Conservation (phyloP, 2,113 vertebrate genomes). For the Spea bombifrons region DNA sequence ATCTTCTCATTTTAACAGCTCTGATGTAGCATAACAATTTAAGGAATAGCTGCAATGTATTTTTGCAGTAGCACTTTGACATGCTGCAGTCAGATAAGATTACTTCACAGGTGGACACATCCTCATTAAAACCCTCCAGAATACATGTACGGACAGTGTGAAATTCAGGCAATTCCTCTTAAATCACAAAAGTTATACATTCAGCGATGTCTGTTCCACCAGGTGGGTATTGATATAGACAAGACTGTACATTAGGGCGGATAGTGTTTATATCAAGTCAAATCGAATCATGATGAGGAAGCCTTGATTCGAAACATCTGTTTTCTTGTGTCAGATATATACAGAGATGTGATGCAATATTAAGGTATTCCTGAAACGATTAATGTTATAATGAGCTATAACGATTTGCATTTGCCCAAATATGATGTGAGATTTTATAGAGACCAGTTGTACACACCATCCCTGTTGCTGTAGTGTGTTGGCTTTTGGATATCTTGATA, state of each 20-base stretch:
- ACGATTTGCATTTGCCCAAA: too few relatives aligned
- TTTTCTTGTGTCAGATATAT: background rate
- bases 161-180: background rate
- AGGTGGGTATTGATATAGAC: background rate
- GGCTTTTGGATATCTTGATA: too few relatives aligned
- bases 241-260: background rate
- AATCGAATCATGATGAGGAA: too few relatives aligned
- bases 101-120: background rate
- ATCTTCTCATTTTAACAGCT: too few relatives aligned
- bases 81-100: background rate
- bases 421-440: too few relatives aligned
- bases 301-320: background rate
- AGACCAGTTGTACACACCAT: too few relatives aligned
- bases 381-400: too few relatives aligned
- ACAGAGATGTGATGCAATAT: constrained; percentile 20
- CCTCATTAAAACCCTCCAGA: background rate
- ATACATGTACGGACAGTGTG: background rate
- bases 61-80: background rate
- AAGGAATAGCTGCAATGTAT: background rate
- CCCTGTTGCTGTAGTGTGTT: too few relatives aligned
- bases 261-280: too few relatives aligned
- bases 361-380: background rate
- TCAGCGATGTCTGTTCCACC: background rate
- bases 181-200: too few relatives aligned
- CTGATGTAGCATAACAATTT: too few relatives aligned